These are phyloP conservation scores for Notoglanidium macrostoma DNA, from an alignment of 2,797 vertebrate genomes.

Conservation along the genomic window DNA sequence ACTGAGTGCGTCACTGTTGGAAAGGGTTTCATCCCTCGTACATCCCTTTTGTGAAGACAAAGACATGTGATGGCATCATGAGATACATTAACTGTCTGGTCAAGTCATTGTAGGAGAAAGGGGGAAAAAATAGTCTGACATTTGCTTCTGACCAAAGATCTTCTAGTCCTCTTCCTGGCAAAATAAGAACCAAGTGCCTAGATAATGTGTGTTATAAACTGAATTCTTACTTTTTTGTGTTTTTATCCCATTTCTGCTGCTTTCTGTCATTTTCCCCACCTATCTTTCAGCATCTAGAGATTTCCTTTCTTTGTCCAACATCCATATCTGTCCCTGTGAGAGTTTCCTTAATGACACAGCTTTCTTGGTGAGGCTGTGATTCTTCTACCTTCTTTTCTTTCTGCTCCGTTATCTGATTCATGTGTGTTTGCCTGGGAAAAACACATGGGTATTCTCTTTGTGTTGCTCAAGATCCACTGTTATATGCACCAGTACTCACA, in stretches of 20 bases:
- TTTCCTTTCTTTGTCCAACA: neutral
- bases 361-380: constrained; percentile 32
- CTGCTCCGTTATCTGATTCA: constrained; percentile 10
- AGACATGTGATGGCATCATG: too few relatives aligned
- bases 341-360: constrained; percentile 54
- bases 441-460: constrained; percentile 16
- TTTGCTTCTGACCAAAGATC: neutral
- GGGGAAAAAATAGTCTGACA: neutral
- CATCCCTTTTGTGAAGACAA: neutral
- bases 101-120: too few relatives aligned
- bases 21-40: neutral
- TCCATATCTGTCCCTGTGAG: constrained; percentile 48
- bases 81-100: neutral
- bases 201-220: neutral
- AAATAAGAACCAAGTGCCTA: neutral
- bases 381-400: constrained; percentile 28
- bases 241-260: neutral
- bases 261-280: neutral
- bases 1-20: neutral
- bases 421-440: constrained; percentile 36
- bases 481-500: constrained; percentile 3
- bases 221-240: too few relatives aligned
- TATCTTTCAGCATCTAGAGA: neutral
- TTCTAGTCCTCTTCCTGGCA: neutral
- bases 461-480: neutral